phyloP scores from a whole-genome alignment of 2,888 invertebrate genomes.

The Oligia fasciuncula region DNA sequence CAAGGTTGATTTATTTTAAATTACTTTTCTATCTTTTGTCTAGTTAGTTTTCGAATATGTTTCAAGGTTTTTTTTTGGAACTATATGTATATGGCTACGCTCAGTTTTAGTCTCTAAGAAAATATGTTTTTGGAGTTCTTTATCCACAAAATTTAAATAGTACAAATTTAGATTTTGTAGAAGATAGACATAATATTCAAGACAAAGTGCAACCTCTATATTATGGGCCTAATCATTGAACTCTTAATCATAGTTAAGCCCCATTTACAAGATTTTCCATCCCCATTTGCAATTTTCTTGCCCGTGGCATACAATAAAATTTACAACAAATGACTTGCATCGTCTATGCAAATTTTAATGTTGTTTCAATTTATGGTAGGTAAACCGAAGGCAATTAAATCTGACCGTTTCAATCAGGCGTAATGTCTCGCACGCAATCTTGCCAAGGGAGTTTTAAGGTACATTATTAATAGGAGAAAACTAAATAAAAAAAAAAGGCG shows the following conservation, averaged over 20 bases:
- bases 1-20: slow-evolving; percentile 8
- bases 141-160: background rate
- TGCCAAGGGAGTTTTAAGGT: background rate
- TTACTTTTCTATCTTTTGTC: background rate
- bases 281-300: background rate
- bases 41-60: background rate
- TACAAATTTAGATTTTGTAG: too few species aligned
- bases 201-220: too few species aligned
- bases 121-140: background rate
- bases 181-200: background rate
- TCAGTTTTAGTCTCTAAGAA: background rate
- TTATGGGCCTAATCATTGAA: too few species aligned
- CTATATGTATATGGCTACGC: background rate
- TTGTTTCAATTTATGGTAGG: background rate
- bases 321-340: background rate
- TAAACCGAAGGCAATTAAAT: background rate
- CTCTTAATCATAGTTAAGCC: background rate
- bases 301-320: background rate
- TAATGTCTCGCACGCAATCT: background rate
- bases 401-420: background rate
- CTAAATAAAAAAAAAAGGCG: slow-evolving; percentile 31
- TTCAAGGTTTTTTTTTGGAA: background rate
- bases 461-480: slow-evolving; percentile 7
- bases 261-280: too few species aligned
- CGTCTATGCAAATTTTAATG: background rate